A percentile compares a stretch with the other conserved stretches of the same genome.
Evolutionary conservation across 2,888 invertebrate species (phyloP).

Genomic region (Cephus sareptanus): DNA sequence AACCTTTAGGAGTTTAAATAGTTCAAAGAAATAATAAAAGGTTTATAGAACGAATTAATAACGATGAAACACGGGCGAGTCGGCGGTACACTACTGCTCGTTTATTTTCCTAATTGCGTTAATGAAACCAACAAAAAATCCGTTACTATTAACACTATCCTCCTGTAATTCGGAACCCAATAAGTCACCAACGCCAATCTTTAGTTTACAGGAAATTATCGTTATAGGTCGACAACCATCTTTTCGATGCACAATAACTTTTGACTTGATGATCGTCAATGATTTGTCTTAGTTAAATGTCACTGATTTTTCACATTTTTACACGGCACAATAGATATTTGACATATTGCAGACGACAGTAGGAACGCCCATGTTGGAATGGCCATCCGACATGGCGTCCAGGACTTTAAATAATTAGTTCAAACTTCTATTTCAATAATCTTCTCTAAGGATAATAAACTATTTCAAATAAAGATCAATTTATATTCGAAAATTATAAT

Average conservation of each 20-base stretch:
- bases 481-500: background rate
- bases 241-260: background rate
- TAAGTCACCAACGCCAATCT: background rate
- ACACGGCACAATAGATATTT: conserved; percentile 28
- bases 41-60: background rate
- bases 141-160: background rate
- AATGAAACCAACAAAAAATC: background rate
- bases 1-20: background rate
- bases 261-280: background rate
- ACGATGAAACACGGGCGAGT: background rate
- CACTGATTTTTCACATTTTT: conserved; percentile 25
- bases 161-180: background rate
- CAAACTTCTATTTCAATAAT: background rate
- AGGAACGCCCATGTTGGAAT: conserved; percentile 49
- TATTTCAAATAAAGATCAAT: background rate
- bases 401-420: background rate
- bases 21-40: background rate
- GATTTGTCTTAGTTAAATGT: conserved; percentile 16
- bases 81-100: background rate
- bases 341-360: conserved; percentile 55
- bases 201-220: background rate
- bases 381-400: background rate
- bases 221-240: background rate
- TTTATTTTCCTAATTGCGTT: background rate
- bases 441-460: background rate